Evolutionary conservation across 2,797 vertebrate species (phyloP).

Genomic region (Megaceryle alcyon): DNA sequence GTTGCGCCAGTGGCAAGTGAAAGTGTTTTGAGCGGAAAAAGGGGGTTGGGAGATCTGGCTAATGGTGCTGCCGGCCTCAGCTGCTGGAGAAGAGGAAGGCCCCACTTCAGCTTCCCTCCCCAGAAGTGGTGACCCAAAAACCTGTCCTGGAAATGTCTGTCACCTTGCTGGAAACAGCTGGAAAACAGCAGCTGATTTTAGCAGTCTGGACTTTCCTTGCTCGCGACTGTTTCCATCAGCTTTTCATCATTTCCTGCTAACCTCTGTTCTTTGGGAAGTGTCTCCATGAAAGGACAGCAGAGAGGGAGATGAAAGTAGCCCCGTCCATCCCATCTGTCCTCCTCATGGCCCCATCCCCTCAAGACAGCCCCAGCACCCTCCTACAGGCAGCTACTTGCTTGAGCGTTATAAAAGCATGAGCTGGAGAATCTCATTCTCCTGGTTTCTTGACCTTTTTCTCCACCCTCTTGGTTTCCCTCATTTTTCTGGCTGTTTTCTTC

Average conservation of each 20-base stretch:
- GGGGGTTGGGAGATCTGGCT: background rate
- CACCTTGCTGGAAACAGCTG: background rate
- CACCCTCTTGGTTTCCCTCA: background rate
- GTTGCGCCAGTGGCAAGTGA: background rate
- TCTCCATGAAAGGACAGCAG: background rate
- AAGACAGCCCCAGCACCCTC: background rate
- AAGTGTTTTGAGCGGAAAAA: background rate
- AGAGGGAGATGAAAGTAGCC: background rate
- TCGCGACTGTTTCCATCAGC: background rate
- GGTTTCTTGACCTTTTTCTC: background rate
- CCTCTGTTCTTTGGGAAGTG: background rate
- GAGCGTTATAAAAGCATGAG: background rate
- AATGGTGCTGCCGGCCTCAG: background rate
- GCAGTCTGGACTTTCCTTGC: background rate
- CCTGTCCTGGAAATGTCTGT: background rate
- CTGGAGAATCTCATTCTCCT: background rate
- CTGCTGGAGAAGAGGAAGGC: background rate
- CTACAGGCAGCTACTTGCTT: background rate
- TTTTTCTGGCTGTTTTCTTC: constrained; percentile 5
- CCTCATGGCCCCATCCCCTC: background rate
- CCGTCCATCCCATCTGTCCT: background rate
- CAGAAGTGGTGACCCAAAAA: background rate
- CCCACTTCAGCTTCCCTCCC: background rate
- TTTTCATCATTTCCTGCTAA: background rate
- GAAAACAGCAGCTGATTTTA: background rate